Base-by-base conservation (phyloP, 2,113 vertebrate species). In the Dasyornis broadbenti region DNA sequence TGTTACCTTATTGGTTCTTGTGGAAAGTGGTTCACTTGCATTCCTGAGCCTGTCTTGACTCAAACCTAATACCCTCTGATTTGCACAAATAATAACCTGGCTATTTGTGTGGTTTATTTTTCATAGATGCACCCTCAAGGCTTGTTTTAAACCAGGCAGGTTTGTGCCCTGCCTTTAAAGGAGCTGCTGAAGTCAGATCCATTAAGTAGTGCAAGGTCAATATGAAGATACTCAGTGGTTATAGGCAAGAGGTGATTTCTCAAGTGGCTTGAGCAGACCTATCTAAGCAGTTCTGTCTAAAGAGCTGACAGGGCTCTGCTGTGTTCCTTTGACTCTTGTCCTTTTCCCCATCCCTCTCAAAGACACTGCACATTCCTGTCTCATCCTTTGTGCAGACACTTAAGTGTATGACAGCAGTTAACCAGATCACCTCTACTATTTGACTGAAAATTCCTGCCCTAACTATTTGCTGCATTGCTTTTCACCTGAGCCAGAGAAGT, bases 341-440 rank as follows among this genome's bases (percentile, higher is more conserved):
- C 52, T 71, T 90, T 44, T 86, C 30, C 61, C 5, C 10, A 12
- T 7, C 22, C 18, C 4, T 76, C 5, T 30, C 35, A 40, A 63
- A 49, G 44, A 22, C 18, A 11, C n/a, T 57, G 24, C 65, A 49
- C 13, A 0, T 75, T 82, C 31, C 75, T 88, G 26, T n/a, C n/a
- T 85, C 42, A 12, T 28, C 35, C 23, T 91, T 54, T 2, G 2
- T 42, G 5, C 33, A 54, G 61, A 45, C 60, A 15, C 7, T 66
- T 18, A 28, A 17, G 22, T 22, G 3, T 26, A 1, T 39, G 39
- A 11, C 35, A 60, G 1, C 2, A 2, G 45, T 54, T n/a, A 65
- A 11, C 27, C 33, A 11, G 6, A 14, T 28, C 19, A n/a, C 40
- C 72, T 80, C 53, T 77, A 44, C 6, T 2, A 28, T n/a, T 80